These are phyloP conservation scores for Heterohyrax brucei DNA, from an alignment of 2,797 vertebrate species.

Conservation along the genomic window DNA sequence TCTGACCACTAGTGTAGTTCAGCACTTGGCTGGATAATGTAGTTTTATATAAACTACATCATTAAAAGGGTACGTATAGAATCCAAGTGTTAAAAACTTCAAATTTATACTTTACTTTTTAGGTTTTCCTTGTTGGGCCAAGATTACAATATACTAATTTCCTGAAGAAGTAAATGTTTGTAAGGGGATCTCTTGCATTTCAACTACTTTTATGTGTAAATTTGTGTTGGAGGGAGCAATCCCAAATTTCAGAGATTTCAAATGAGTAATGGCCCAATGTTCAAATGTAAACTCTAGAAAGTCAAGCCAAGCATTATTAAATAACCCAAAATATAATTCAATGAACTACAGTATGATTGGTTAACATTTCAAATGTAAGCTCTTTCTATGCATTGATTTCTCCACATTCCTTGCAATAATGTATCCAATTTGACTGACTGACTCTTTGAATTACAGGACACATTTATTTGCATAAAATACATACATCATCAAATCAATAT, in stretches of 20 bases:
- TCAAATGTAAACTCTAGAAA: conserved; percentile 56
- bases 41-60: not conserved
- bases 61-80: not conserved
- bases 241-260: conserved; percentile 55
- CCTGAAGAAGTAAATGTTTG: not conserved
- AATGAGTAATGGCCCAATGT: conserved; percentile 74
- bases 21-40: no score
- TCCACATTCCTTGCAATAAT: conserved; percentile 78
- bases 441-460: conserved; percentile 66
- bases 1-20: not conserved
- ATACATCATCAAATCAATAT: conserved; percentile 75
- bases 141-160: not conserved
- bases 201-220: conserved; percentile 43
- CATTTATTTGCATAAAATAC: conserved; percentile 76
- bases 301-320: conserved; percentile 30
- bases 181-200: not conserved
- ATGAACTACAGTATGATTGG: conserved; percentile 59
- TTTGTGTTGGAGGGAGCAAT: conserved; percentile 30
- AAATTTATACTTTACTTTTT: not conserved
- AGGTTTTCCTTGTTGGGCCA: not conserved
- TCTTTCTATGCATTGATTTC: conserved; percentile 81
- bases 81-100: not conserved
- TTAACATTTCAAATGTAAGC: conserved; percentile 82
- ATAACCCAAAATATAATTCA: conserved; percentile 34
- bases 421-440: conserved; percentile 81